A percentile compares a stretch with the other conserved stretches of the same genome.
Conservation (phyloP, 2,797 vertebrate species). For the Bradypus variegatus region DNA sequence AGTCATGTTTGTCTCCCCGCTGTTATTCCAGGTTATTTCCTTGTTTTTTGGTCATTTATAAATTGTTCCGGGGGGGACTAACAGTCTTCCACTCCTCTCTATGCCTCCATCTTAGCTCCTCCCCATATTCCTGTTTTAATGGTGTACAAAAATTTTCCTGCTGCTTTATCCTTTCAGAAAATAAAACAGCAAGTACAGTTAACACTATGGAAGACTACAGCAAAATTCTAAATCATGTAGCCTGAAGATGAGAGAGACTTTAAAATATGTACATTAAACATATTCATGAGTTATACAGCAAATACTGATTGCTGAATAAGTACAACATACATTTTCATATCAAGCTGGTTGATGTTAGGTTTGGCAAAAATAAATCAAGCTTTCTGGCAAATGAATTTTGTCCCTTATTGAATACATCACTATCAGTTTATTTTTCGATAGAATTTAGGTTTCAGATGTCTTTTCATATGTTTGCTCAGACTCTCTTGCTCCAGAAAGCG, state of each 20-base stretch:
- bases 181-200: neutral
- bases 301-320: fast-evolving
- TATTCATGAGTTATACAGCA: neutral
- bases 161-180: neutral
- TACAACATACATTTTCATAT: fast-evolving
- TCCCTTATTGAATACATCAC: neutral
- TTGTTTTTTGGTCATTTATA: too few species aligned
- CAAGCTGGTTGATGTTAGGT: fast-evolving
- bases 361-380: neutral
- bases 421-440: neutral
- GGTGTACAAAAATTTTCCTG: neutral
- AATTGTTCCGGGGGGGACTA: too few species aligned
- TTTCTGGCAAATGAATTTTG: neutral
- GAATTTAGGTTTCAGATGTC: slow-evolving; percentile 42
- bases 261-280: slow-evolving; percentile 17
- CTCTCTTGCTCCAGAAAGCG: slow-evolving; percentile 73
- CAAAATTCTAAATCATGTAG: neutral
- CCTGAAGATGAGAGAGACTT: neutral
- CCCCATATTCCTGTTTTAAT: neutral
- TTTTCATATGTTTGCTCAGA: slow-evolving; percentile 71
- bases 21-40: too few species aligned
- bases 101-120: too few species aligned
- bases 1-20: too few species aligned
- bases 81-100: too few species aligned
- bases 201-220: neutral